These are phyloP conservation scores for Chironomus tepperi DNA, from an alignment of 1,140 invertebrate genomes.

Conservation along the genomic window DNA sequence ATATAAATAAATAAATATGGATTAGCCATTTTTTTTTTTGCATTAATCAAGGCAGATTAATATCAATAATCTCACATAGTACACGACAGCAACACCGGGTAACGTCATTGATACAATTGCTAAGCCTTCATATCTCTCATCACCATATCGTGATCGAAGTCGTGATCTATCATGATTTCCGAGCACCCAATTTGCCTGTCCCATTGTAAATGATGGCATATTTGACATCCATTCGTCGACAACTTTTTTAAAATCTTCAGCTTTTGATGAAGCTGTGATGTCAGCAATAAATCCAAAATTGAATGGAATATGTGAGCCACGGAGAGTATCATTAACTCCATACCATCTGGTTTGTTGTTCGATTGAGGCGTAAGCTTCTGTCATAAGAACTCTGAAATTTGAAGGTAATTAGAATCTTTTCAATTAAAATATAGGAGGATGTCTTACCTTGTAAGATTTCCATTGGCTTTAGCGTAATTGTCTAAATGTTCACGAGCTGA, in stretches of 20 bases:
- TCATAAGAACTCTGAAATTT: constrained; percentile 46
- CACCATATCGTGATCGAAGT: constrained; percentile 16
- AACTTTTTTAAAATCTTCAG: constrained; percentile 44
- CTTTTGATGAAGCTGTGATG: constrained; percentile 42
- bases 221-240: constrained; percentile 49
- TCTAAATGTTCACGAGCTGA: constrained; percentile 48
- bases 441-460: constrained; percentile 28
- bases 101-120: constrained; percentile 2
- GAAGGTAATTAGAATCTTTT: background rate
- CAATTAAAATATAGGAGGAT: background rate
- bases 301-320: constrained; percentile 55
- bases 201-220: constrained; percentile 42
- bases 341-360: constrained; percentile 50
- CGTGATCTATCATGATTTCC: constrained; percentile 31
- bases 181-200: constrained; percentile 57
- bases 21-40: constrained; percentile 43
- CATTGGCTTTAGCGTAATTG: constrained; percentile 41
- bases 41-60: constrained; percentile 29
- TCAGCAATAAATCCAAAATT: constrained; percentile 54
- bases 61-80: constrained; percentile 17
- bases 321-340: constrained; percentile 38
- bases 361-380: constrained; percentile 50
- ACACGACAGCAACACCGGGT: background rate
- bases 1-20: constrained; percentile 39
- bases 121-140: background rate